Evolutionary conservation across 2,888 invertebrate species (phyloP).

Genomic region (Drosophila suboccidentalis): DNA sequence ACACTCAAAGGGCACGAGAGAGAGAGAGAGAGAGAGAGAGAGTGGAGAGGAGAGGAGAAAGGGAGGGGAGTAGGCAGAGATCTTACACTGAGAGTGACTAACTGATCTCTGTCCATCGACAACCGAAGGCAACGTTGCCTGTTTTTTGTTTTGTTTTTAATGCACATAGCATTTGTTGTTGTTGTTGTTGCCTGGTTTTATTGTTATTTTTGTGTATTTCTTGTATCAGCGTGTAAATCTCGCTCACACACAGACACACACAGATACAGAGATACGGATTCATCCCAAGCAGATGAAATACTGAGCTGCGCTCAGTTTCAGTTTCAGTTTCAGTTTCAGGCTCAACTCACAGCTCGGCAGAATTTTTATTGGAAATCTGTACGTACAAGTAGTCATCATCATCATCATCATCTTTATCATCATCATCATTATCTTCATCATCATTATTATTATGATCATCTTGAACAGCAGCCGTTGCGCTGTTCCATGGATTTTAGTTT

Average conservation of each 20-base stretch:
- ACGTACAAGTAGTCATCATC: constrained; percentile 76
- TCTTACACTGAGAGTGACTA: constrained; percentile 68
- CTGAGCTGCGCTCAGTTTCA: constrained; percentile 43
- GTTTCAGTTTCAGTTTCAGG: constrained; percentile 5
- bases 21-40: neutral
- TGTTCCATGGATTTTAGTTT: constrained; percentile 43
- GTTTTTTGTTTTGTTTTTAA: constrained; percentile 14
- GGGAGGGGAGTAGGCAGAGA: constrained; percentile 19
- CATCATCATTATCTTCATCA: constrained; percentile 25
- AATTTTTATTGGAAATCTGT: constrained; percentile 81
- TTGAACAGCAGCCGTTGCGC: constrained; percentile 40
- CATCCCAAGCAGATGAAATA: constrained; percentile 59
- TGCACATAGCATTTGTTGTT: constrained; percentile 27
- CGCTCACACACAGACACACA: constrained; percentile 57
- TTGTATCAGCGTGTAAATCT: constrained; percentile 79
- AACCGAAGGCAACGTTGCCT: constrained; percentile 40
- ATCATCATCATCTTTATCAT: constrained; percentile 33
- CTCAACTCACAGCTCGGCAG: constrained; percentile 42
- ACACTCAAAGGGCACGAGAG: constrained; percentile 36
- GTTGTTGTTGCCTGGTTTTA: constrained; percentile 42
- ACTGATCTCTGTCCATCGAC: constrained; percentile 58
- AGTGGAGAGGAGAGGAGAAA: neutral
- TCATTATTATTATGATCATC: constrained; percentile 34
- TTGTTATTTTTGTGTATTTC: constrained; percentile 70
- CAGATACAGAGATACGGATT: neutral